Conservation (phyloP, 2,888 invertebrate species). For the Scrobipalpa atriplicella region DNA sequence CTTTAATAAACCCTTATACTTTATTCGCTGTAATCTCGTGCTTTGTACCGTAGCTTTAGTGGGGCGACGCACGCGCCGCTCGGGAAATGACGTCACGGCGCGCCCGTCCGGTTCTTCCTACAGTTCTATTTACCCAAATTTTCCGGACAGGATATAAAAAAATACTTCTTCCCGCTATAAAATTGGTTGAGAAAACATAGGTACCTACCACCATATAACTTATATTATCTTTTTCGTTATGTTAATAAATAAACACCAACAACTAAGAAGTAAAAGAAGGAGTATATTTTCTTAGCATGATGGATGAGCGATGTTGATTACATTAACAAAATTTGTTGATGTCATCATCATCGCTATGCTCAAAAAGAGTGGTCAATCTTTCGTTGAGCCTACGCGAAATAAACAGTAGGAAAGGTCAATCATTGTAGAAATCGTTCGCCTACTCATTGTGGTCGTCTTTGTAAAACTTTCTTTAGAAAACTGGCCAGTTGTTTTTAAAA, state of each 20-base stretch:
- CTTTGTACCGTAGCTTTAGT: constrained; percentile 19
- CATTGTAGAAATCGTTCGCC: background rate
- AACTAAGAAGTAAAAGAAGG: no score
- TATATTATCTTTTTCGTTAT: no score
- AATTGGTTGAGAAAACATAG: no score
- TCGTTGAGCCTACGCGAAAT: background rate
- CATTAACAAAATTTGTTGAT: no score
- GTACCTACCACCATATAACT: no score
- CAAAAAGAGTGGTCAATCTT: constrained; percentile 4
- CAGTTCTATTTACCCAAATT: constrained; percentile 34
- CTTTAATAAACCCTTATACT: no score
- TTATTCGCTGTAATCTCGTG: background rate
- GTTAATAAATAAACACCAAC: no score
- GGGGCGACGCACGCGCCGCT: constrained; percentile 37
- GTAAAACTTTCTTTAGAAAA: background rate
- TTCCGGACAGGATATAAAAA: constrained; percentile 27
- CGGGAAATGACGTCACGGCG: constrained; percentile 38
- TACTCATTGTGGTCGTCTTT: background rate
- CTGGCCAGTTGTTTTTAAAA: background rate
- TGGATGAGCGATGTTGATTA: no score
- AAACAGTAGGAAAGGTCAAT: background rate
- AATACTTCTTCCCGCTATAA: no score
- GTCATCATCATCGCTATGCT: background rate
- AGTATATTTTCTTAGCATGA: no score
- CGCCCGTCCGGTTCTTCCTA: constrained; percentile 33